A percentile compares a stretch with the other conserved stretches of the same genome.
These are phyloP conservation scores for Aphelenchoides avenae DNA, from an alignment of 1,140 invertebrate genomes.

Conservation along the genomic window DNA sequence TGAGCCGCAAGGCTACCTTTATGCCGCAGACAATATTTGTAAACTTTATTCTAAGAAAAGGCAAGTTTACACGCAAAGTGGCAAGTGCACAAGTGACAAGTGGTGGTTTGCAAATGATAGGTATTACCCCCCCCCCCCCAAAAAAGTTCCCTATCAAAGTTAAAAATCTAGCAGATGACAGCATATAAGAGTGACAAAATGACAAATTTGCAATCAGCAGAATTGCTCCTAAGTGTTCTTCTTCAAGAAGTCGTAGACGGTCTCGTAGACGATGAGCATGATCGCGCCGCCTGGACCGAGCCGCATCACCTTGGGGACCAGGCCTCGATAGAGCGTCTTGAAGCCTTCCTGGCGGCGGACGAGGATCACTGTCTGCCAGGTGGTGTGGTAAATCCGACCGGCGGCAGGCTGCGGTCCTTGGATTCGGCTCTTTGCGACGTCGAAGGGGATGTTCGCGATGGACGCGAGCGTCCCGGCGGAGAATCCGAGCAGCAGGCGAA, in stretches of 20 bases:
- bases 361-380: slow-evolving; percentile 70
- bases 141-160: too few relatives aligned
- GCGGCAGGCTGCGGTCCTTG: slow-evolving; percentile 79
- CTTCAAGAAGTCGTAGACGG: slow-evolving; percentile 68
- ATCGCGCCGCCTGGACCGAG: slow-evolving; percentile 85
- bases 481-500: slow-evolving; percentile 76
- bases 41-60: too few relatives aligned
- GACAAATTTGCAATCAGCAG: too few relatives aligned
- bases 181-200: too few relatives aligned
- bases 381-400: slow-evolving; percentile 74
- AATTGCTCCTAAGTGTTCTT: slow-evolving; percentile 49
- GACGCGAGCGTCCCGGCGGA: slow-evolving; percentile 76
- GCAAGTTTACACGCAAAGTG: too few relatives aligned
- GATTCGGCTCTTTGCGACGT: slow-evolving; percentile 88
- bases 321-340: slow-evolving; percentile 80
- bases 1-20: too few relatives aligned
- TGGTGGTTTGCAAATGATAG: too few relatives aligned
- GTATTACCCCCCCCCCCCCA: too few relatives aligned
- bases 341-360: slow-evolving; percentile 83
- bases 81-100: too few relatives aligned
- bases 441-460: slow-evolving; percentile 85
- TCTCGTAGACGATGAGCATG: slow-evolving; percentile 75
- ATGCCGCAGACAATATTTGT: too few relatives aligned
- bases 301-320: slow-evolving; percentile 80
- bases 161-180: too few relatives aligned